These are phyloP conservation scores for Loripinus fragilis DNA, from an alignment of 2,888 invertebrate genomes.

Conservation along the genomic window DNA sequence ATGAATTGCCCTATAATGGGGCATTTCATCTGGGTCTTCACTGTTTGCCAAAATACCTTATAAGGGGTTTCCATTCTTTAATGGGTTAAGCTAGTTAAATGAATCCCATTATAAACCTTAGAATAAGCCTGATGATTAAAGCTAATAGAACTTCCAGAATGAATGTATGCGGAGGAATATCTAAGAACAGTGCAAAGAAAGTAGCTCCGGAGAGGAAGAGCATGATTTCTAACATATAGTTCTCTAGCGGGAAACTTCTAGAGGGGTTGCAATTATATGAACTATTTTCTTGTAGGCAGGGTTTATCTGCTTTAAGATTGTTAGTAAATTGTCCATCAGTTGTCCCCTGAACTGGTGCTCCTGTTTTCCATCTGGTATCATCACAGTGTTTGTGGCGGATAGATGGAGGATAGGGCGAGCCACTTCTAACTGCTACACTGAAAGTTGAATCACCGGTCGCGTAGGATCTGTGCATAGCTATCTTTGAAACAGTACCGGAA, in stretches of 20 bases:
- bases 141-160: conserved; percentile 42
- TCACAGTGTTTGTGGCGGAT: background rate
- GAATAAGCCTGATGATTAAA: conserved; percentile 33
- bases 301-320: background rate
- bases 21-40: too few relatives aligned
- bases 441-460: conserved; percentile 52
- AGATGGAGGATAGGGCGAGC: conserved; percentile 27
- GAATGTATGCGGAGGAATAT: conserved; percentile 44
- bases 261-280: too few relatives aligned
- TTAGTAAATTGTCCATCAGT: background rate
- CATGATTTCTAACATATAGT: conserved; percentile 42
- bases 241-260: conserved; percentile 26
- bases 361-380: background rate
- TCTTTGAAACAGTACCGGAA: conserved; percentile 35
- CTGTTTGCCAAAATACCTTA: too few relatives aligned
- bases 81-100: too few relatives aligned
- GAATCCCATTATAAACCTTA: background rate
- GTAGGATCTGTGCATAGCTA: conserved; percentile 52
- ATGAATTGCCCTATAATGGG: too few relatives aligned
- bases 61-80: too few relatives aligned
- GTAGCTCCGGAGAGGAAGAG: conserved; percentile 49
- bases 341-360: background rate
- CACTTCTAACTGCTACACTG: conserved; percentile 46
- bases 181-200: conserved; percentile 47
- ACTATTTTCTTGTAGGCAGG: too few relatives aligned